Base-by-base conservation (phyloP, 2,888 invertebrate species). In the Drosophila neotestacea region DNA sequence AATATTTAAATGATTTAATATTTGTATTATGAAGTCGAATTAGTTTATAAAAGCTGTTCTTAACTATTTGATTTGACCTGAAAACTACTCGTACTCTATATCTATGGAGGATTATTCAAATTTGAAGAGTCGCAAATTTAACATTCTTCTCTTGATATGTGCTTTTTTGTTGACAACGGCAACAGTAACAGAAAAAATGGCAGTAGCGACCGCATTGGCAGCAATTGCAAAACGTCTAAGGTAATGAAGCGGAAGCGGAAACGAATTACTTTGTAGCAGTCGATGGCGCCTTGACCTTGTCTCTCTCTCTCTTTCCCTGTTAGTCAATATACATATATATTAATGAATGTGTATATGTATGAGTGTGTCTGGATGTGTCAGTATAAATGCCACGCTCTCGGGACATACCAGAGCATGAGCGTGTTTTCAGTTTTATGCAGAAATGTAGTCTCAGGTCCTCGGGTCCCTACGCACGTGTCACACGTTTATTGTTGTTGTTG, bases 161-260 rank as follows among this genome's bases (percentile, higher is more conserved):
- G 61, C 61, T 64, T 65, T 51, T 39, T 56, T 46, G 28, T 28
- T 34, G 48, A 34, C 30, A 1, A 11, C 42, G 42, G 6, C 10
- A 42, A 28, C 55, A 28, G 32, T 27, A 39, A 9, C n/a, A 9
- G 5, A 5, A 16, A 0, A 28, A 38, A 3, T 9, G n/a, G 9
- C 22, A 13, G 32, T 27, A 30, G 10, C 16, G 30, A 32, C 0
- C 30, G 22, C 30, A 9, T 16, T 39, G 51, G 46, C 51, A 34
- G 38, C 58, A 52, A 73, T 65, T 60, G 68, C 52, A 69, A 64
- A 65, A 47, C 56, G 68, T 46, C 65, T 69, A 61, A 70, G 48
- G 65, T 73, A 85, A 85, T 82, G 86, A 77, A 77, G 70, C 83
- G 85, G 74, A 81, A 84, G 61, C 71, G 83, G 86, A 82, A 82